Evolutionary conservation across 2,113 vertebrate species (phyloP), one percentile per base, ranked within the genome.

Genomic region (Taurulus bubalis): DNA sequence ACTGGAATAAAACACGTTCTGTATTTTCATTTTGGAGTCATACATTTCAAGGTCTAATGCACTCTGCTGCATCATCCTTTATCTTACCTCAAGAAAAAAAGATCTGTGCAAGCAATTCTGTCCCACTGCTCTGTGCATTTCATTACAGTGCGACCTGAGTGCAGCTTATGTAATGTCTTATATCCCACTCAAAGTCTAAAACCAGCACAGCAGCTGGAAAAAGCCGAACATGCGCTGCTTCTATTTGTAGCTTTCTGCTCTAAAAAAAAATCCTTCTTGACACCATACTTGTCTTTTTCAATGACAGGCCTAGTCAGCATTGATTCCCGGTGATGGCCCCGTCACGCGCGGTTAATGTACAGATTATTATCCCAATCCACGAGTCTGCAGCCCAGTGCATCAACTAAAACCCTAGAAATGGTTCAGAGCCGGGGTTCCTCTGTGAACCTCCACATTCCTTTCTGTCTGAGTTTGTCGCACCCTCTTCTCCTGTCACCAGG

Each of bases 111-210:
- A 70, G 71, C 75, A 67, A 38, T 77, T 75, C 60, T 79, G 71
- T 79, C 56, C 70, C 34, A 55, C 45, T 70, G 32, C 2, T 58
- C 84, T 80, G 70, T 69, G 56, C 28, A 51, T 71, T 83, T 86
- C 62, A 76, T 82, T 81, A 64, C 59, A 69, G 55, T 56, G 30
- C 65, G 56, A 30, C 66, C 74, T 82, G 40, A 82, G 81, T 76
- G 59, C 38, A 68, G 77, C 73, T 86, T 69, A 80, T 75, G 75
- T 89, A 85, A 87, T 84, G 82, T 87, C 81, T 84, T 67, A 75
- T 78, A 58, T 65, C 77, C 68, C 66, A 71, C 79, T 81, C 79
- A 67, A 63, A 80, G 74, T 78, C 66, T 67, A 58, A 84, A 82
- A 42, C 78, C 73, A 87, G 70, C 79, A 72, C 40, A 81, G 74